These are phyloP conservation scores for Drosophila kambysellisi DNA, from an alignment of 2,888 invertebrate genomes.

Conservation along the genomic window DNA sequence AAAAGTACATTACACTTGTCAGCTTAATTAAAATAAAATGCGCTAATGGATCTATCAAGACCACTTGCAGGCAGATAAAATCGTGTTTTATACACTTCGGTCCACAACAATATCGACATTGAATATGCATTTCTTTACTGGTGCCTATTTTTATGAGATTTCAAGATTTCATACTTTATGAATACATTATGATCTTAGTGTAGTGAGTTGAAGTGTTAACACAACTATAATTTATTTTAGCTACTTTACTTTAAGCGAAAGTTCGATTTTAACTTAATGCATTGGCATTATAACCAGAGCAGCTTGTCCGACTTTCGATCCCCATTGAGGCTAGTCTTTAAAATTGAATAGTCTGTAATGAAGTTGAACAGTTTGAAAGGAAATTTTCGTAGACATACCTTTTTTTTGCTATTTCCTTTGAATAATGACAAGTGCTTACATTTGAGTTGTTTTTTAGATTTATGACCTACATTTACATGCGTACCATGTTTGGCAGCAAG, in stretches of 20 bases:
- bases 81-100: constrained; percentile 9
- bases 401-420: not conserved
- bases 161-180: not conserved
- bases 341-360: not conserved
- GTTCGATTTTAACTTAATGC: not conserved
- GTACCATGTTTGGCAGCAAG: not conserved
- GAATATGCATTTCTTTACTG: not conserved
- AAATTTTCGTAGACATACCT: not conserved
- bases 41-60: constrained; percentile 49
- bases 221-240: not conserved
- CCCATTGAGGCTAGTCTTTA: not conserved
- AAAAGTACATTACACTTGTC: constrained; percentile 63
- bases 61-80: constrained; percentile 6
- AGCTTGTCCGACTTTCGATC: not conserved
- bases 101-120: not conserved
- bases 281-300: not conserved
- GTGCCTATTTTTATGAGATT: not conserved
- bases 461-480: constrained; percentile 4
- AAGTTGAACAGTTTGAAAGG: not conserved
- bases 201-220: not conserved
- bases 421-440: not conserved
- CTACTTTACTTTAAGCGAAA: not conserved
- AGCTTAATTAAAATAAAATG: constrained; percentile 71
- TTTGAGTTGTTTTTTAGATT: not conserved
- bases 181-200: not conserved